These are phyloP conservation scores for Drosophila lacertosa DNA, from an alignment of 1,140 invertebrate genomes.

Conservation along the genomic window DNA sequence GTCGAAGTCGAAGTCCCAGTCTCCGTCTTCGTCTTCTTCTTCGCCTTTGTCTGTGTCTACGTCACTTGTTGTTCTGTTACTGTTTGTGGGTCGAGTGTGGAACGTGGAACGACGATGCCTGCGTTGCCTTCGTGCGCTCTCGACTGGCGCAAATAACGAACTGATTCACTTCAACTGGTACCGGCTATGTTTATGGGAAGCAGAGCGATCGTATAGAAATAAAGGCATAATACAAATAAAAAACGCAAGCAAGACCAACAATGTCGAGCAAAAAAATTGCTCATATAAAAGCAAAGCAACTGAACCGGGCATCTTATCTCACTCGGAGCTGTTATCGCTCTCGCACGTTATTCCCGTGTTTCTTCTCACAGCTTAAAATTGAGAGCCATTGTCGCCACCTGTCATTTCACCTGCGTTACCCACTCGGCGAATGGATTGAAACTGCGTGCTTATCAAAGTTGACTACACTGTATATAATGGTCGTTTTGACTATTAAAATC, in stretches of 20 bases:
- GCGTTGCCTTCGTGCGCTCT: conserved; percentile 59
- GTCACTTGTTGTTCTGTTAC: conserved; percentile 18
- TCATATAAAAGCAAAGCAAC: conserved; percentile 25
- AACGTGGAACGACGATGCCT: conserved; percentile 23
- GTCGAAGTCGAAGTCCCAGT: too few relatives aligned
- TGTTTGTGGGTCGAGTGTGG: conserved; percentile 12
- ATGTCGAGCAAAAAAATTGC: conserved; percentile 32
- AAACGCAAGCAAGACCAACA: conserved; percentile 31
- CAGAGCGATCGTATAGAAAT: conserved; percentile 51
- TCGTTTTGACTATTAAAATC: conserved; percentile 50
- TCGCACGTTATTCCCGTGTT: conserved; percentile 5
- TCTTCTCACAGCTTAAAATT: conserved; percentile 1
- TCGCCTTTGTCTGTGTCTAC: conserved; percentile 4
- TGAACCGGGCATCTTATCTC: conserved; percentile 61
- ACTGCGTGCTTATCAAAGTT: conserved; percentile 29
- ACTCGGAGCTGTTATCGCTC: conserved; percentile 48
- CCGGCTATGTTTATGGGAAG: conserved; percentile 49
- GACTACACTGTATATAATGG: background rate
- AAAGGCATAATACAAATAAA: conserved; percentile 48
- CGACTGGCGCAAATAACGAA: conserved; percentile 59
- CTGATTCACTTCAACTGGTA: conserved; percentile 62
- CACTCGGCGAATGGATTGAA: background rate
- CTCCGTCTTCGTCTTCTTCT: background rate
- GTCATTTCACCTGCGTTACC: conserved; percentile 22
- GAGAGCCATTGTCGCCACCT: conserved; percentile 5